phyloP scores from a whole-genome alignment of 1,140 invertebrate species.

The Musca domestica region DNA sequence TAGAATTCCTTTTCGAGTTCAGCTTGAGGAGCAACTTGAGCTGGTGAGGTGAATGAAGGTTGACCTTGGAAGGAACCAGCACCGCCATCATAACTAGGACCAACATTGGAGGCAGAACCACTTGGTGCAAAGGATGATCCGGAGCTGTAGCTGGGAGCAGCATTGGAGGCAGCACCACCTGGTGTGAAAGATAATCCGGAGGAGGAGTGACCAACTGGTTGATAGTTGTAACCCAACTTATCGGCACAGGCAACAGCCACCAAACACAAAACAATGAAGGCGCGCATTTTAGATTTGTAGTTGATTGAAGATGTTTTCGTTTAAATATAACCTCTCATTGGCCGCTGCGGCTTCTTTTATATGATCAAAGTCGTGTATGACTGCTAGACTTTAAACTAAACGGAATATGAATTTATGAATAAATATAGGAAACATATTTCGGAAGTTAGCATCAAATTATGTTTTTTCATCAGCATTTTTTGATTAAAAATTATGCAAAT shows the following conservation, averaged over 20 bases:
- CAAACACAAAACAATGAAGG: slow-evolving; percentile 25
- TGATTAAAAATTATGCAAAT: too few relatives aligned
- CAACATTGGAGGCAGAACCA: background rate
- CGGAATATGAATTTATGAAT: too few relatives aligned
- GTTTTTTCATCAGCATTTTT: too few relatives aligned
- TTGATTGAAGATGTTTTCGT: too few relatives aligned
- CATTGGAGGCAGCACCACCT: background rate
- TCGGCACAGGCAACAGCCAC: slow-evolving; percentile 41
- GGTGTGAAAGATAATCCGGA: slow-evolving; percentile 43
- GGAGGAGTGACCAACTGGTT: slow-evolving; percentile 42
- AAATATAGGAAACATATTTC: too few relatives aligned
- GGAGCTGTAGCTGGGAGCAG: too few relatives aligned
- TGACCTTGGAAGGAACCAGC: background rate
- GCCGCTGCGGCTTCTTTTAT: too few relatives aligned
- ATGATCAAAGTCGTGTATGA: too few relatives aligned
- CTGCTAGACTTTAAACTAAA: too few relatives aligned
- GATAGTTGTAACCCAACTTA: slow-evolving; percentile 50
- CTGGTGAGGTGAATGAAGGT: too few relatives aligned
- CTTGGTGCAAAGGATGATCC: background rate
- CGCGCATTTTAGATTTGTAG: slow-evolving; percentile 20
- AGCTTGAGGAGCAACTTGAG: slow-evolving; percentile 33
- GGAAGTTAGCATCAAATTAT: too few relatives aligned
- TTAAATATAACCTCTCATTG: too few relatives aligned
- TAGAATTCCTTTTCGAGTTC: slow-evolving; percentile 46
- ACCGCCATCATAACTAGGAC: background rate